Base-by-base conservation (phyloP, 2,888 invertebrate genomes). In the Epinotia brunnichana region DNA sequence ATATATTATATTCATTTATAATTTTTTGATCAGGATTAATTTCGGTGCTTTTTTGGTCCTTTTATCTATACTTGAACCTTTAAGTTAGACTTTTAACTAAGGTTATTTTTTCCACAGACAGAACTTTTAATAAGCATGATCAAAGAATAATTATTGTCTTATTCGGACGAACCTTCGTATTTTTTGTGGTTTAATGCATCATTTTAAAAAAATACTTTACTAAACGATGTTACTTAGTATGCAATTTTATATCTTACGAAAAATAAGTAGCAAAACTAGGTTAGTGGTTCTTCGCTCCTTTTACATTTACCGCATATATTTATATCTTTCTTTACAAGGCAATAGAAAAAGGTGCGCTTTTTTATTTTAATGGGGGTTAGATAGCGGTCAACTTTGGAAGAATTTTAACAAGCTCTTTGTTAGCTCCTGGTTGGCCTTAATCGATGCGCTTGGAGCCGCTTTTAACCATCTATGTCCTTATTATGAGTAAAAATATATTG, bases 351-450 rank as follows among this genome's bases (percentile, higher is more conserved):
- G 62, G 67, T 63, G 83, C 87, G 86, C 88, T 86, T 86, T 87
- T 88, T 84, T 81, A 80, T 82, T 88, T 85, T 87, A 88, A 89
- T 87, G 85, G 82, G 87, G 78, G 78, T 79, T 81, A 76, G 78
- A 80, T 81, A 86, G 83, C 83, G 82, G 84, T 81, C 79, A 77
- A 74, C 75, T 79, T 81, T 83, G 78, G 82, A 87, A 87, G 91
- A 90, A 92, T 91, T 86, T 91, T 92, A 92, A 92, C 91, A 90
- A 92, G 90, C 85, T 79, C 87, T 89, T 91, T 91, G 90, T 89
- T 87, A 82, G 82, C 78, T 73, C 77, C 81, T 83, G 61, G 70
- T 10, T 62, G 61, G 60, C 72, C 62, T 62, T 73, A 85, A 82
- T 83, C 82, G 78, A 76, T 75, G 80, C 76, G 76, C 76, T 75